Conservation (phyloP, 2,888 invertebrate genomes). For the Acleris laterana region DNA sequence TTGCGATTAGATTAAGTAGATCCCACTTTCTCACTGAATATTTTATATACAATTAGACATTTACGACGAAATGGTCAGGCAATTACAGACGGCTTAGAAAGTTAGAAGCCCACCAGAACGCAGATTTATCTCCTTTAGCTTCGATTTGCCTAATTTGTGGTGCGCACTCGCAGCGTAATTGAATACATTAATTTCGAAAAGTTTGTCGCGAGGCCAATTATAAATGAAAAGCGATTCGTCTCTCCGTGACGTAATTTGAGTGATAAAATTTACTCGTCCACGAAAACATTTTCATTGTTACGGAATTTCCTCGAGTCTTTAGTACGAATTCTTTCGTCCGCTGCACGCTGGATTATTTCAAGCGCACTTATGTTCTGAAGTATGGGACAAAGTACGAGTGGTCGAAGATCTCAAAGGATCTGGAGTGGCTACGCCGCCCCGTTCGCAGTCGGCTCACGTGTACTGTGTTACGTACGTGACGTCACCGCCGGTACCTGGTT, state of each 20-base stretch:
- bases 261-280: slow-evolving; percentile 49
- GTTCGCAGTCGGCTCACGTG: slow-evolving; percentile 66
- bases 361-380: slow-evolving; percentile 39
- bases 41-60: slow-evolving; percentile 56
- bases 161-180: slow-evolving; percentile 55
- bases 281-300: slow-evolving; percentile 49
- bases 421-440: slow-evolving; percentile 37
- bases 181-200: slow-evolving; percentile 66
- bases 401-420: slow-evolving; percentile 54
- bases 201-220: slow-evolving; percentile 54
- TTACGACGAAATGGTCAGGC: slow-evolving; percentile 54
- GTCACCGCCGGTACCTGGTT: slow-evolving; percentile 48
- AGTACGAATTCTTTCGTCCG: slow-evolving; percentile 12
- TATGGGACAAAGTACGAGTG: slow-evolving; percentile 51
- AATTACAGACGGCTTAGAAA: slow-evolving; percentile 72
- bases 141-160: slow-evolving; percentile 64
- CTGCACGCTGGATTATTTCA: slow-evolving; percentile 11
- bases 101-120: slow-evolving; percentile 60
- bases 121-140: slow-evolving; percentile 65
- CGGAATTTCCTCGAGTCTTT: slow-evolving; percentile 39
- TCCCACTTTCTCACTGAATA: slow-evolving; percentile 22
- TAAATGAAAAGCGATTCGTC: slow-evolving; percentile 44
- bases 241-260: slow-evolving; percentile 51
- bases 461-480: slow-evolving; percentile 62
- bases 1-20: slow-evolving; percentile 27